Conservation (phyloP, 2,888 invertebrate species). For the Capitulum mitella region DNA sequence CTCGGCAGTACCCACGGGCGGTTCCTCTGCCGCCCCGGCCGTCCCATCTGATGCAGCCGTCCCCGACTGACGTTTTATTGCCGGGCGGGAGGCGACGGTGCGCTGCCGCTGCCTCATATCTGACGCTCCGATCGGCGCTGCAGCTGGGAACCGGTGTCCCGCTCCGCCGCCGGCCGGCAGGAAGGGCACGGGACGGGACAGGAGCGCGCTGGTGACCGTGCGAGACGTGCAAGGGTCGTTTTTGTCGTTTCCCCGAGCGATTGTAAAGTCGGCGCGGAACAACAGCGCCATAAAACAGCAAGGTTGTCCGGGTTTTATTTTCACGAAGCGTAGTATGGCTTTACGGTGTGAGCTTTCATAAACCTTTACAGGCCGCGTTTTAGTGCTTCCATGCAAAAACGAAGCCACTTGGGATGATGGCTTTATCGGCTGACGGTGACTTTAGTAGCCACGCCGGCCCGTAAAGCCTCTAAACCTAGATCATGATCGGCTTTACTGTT, state of each 20-base stretch:
- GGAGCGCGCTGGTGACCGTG: not conserved
- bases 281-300: slow-evolving; percentile 21
- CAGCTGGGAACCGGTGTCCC: not conserved
- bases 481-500: slow-evolving; percentile 18
- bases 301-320: not conserved
- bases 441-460: slow-evolving; percentile 2
- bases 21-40: not conserved
- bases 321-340: not conserved
- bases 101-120: not conserved
- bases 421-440: slow-evolving; percentile 11
- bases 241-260: not conserved
- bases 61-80: not conserved
- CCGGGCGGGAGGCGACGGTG: not conserved
- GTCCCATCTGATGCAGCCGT: not conserved
- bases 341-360: slow-evolving; percentile 21
- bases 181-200: not conserved
- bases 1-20: too few species aligned
- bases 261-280: not conserved
- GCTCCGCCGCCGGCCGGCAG: not conserved
- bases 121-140: not conserved
- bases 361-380: slow-evolving; percentile 20
- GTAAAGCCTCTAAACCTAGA: not conserved
- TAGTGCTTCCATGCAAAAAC: slow-evolving; percentile 21
- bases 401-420: slow-evolving; percentile 16
- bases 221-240: not conserved